Base-by-base conservation (phyloP, 2,888 invertebrate species). In the Cyclophora punctaria region DNA sequence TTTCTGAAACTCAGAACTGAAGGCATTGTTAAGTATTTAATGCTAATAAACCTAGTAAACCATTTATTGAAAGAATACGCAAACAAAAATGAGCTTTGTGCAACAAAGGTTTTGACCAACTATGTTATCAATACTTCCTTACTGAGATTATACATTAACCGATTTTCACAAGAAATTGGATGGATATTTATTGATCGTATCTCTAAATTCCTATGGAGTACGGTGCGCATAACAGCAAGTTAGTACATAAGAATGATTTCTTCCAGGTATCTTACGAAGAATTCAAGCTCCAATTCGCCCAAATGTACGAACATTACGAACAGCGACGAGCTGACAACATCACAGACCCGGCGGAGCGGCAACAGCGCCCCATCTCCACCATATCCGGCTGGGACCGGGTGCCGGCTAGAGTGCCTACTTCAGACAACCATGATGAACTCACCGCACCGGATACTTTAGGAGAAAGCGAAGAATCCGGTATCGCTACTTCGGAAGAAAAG, bases 261-360 rank as follows among this genome's bases (percentile, higher is more conserved):
- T 20, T 78, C 4, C 71, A 96, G 96, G 96, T 99, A 5, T 98
- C 98, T 0, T 98, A 98, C 79, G 98, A 99, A 88, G 98, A 99
- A 80, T 99, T 98, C 83, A 97, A 97, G 73, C 91, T 98, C 4
- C 98, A 98, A 80, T 98, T 98, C 84, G 96, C 98, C 40, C 97
- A 98, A 87, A 97, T 98, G 96, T 97, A 97, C 76, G 97, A 97
- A 73, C 96, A 96, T 74, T 98, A 98, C 75, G 98, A 98, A 73
- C 92, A 96, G 50, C 95, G 98, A 63, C 91, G 98, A 50, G 95
- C 97, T 0, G 98, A 98, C 81, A 96, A 98, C 79, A 96, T 98
- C 66, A 96, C 97, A 0, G 98, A 98, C 85, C 98, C 98, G 0
- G 94, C 95, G n/a, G 91, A 98, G 61, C 89, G 98, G 20, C 96